Evolutionary conservation across 2,113 vertebrate species (phyloP).

Genomic region (Mandrillus leucophaeus): DNA sequence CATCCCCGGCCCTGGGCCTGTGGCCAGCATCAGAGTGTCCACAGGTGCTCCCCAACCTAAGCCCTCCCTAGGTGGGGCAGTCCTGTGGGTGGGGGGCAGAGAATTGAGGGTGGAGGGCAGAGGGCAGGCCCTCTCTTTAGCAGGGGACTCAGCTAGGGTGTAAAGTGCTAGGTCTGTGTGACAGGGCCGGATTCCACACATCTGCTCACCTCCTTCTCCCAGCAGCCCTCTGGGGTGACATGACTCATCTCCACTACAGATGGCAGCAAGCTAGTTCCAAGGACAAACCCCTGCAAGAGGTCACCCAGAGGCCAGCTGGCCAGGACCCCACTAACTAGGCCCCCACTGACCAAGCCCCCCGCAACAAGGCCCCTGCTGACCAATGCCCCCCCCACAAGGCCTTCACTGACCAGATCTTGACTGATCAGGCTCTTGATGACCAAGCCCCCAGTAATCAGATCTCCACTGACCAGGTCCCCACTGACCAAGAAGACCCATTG

Average conservation of each 20-base stretch:
- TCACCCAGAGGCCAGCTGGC: background rate
- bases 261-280: background rate
- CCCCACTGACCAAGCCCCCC: background rate
- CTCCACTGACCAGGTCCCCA: too few relatives aligned
- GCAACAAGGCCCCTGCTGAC: too few relatives aligned
- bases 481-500: too few relatives aligned
- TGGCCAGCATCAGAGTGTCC: background rate
- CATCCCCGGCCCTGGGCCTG: background rate
- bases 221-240: background rate
- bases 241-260: background rate
- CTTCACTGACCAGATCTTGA: too few relatives aligned
- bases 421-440: too few relatives aligned
- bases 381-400: too few relatives aligned
- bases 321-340: background rate
- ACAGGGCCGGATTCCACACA: background rate
- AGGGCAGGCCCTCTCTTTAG: background rate
- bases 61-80: background rate
- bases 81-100: background rate
- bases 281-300: background rate
- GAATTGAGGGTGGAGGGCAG: background rate
- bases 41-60: background rate
- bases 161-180: background rate
- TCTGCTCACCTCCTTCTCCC: background rate
- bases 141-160: background rate
- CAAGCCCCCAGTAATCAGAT: too few relatives aligned